Conservation (phyloP, 2,113 vertebrate genomes). For the Nothocercus julius region DNA sequence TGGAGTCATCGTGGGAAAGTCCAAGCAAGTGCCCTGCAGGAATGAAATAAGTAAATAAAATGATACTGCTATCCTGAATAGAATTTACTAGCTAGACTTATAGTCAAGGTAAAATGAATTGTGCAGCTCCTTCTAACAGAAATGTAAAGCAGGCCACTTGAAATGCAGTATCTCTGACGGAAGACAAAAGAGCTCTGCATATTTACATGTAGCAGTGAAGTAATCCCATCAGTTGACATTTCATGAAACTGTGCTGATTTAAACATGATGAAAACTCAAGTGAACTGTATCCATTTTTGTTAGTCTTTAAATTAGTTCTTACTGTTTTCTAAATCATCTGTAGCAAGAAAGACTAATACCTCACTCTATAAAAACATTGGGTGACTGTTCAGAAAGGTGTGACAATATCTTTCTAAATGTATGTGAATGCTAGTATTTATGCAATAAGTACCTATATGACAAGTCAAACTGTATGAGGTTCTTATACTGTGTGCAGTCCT, state of each 20-base stretch:
- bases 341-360: not conserved
- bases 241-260: not conserved
- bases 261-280: not conserved
- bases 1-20: slow-evolving; percentile 96
- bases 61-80: not conserved
- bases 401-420: not conserved
- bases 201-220: not conserved
- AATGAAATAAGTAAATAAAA: not conserved
- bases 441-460: not conserved
- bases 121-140: not conserved
- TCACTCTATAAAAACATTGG: not conserved
- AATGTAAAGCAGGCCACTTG: not conserved
- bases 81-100: not conserved
- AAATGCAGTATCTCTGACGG: not conserved
- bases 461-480: not conserved
- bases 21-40: slow-evolving; percentile 91
- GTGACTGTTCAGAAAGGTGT: not conserved
- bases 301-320: not conserved
- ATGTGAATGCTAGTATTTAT: not conserved
- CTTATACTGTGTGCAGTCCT: not conserved
- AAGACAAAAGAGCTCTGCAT: not conserved
- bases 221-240: not conserved
- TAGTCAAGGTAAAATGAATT: not conserved
- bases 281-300: not conserved
- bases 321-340: not conserved